Evolutionary conservation across 2,888 invertebrate species (phyloP).

Genomic region (Hydrotaea cyrtoneurina): DNA sequence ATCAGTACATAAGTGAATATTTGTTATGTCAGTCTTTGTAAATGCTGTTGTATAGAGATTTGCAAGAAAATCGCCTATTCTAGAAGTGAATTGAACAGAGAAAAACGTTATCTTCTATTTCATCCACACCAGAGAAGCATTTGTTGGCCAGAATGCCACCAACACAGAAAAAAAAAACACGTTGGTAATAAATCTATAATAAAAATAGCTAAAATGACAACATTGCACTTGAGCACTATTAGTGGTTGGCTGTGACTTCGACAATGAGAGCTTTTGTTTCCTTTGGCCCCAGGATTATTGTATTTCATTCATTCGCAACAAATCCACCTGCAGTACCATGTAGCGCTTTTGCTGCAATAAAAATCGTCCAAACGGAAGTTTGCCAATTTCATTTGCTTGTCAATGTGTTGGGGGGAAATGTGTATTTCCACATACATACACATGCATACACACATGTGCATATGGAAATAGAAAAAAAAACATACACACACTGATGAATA

Average conservation of each 20-base stretch:
- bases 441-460: not conserved
- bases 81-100: too few relatives aligned
- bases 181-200: not conserved
- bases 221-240: constrained; percentile 25
- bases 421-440: not conserved
- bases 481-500: too few relatives aligned
- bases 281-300: constrained; percentile 1
- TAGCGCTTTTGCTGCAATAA: constrained; percentile 2
- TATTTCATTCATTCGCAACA: constrained; percentile 1
- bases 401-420: not conserved
- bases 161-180: too few relatives aligned
- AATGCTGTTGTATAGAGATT: too few relatives aligned
- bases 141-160: too few relatives aligned
- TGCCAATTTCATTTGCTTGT: constrained; percentile 7
- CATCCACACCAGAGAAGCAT: too few relatives aligned
- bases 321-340: not conserved
- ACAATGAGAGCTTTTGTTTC: constrained; percentile 20
- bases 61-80: too few relatives aligned
- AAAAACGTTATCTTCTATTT: too few relatives aligned
- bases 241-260: not conserved
- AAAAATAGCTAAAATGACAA: constrained; percentile 20
- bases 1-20: too few relatives aligned
- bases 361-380: constrained; percentile 9
- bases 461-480: too few relatives aligned
- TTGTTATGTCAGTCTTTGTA: too few relatives aligned